These are phyloP conservation scores for Callopanchax toddi DNA, from an alignment of 2,113 vertebrate species.

Conservation along the genomic window DNA sequence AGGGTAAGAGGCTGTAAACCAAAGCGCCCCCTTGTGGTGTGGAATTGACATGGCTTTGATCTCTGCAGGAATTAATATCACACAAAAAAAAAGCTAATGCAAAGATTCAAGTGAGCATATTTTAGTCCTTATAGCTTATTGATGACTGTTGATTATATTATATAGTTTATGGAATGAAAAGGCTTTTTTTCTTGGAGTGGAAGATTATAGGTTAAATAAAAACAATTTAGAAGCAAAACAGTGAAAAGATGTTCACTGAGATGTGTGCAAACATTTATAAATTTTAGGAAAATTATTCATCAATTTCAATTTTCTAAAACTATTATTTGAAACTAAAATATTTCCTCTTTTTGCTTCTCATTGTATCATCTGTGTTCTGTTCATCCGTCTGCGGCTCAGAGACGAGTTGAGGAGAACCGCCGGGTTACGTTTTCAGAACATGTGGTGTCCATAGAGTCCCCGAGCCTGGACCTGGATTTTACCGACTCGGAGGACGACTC, in stretches of 20 bases:
- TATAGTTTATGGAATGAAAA: too few relatives aligned
- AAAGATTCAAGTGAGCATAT: too few relatives aligned
- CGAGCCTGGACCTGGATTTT: conserved; percentile 17
- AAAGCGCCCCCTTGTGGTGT: conserved; percentile 31
- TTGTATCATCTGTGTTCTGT: neutral
- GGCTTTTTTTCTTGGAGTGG: too few relatives aligned
- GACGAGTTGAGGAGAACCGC: conserved; percentile 68
- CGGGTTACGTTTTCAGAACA: conserved; percentile 75
- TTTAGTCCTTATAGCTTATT: too few relatives aligned
- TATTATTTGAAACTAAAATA: neutral
- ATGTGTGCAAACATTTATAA: neutral
- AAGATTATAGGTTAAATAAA: too few relatives aligned
- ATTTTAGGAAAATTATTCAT: neutral
- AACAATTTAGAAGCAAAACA: too few relatives aligned
- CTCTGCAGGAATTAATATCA: too few relatives aligned
- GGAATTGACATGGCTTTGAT: neutral
- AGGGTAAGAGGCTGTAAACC: conserved; percentile 56
- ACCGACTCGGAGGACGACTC: conserved; percentile 60
- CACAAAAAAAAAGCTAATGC: too few relatives aligned
- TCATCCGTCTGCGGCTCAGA: conserved; percentile 50
- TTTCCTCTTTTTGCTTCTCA: neutral
- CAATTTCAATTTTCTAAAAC: neutral
- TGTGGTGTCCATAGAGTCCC: conserved; percentile 55
- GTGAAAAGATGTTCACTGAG: neutral
- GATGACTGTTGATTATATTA: too few relatives aligned